These are phyloP conservation scores for Halictus rubicundus DNA, from an alignment of 1,140 invertebrate species.

Conservation along the genomic window DNA sequence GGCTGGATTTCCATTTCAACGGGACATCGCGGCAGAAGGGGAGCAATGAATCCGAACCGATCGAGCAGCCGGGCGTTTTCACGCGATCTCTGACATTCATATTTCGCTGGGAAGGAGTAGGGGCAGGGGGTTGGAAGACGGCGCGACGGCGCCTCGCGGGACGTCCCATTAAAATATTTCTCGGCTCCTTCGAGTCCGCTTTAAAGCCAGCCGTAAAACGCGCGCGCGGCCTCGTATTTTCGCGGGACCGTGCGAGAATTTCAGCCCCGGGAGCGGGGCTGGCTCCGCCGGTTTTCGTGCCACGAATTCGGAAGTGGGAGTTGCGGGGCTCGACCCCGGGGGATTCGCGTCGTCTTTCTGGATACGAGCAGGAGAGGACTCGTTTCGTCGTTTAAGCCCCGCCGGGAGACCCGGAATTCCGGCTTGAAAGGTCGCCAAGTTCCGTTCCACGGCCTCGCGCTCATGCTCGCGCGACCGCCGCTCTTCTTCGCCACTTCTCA, in stretches of 20 bases:
- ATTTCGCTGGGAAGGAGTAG: not conserved
- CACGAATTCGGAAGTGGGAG: slow-evolving; percentile 43
- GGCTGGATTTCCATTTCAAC: too few relatives aligned
- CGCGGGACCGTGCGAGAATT: slow-evolving; percentile 15
- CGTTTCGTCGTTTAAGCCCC: slow-evolving; percentile 40
- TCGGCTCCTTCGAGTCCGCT: not conserved
- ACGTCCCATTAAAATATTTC: slow-evolving; percentile 18
- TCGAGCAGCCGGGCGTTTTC: not conserved
- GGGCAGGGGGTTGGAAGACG: not conserved
- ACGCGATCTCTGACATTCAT: not conserved
- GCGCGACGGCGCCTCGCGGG: not conserved
- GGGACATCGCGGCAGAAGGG: too few relatives aligned
- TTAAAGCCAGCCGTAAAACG: slow-evolving; percentile 27
- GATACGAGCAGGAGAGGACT: slow-evolving; percentile 3
- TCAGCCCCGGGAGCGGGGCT: not conserved
- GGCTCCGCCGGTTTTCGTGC: slow-evolving; percentile 28
- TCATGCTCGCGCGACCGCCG: not conserved
- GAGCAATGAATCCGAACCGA: not conserved
- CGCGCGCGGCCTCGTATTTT: slow-evolving; percentile 12
- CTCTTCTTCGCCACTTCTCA: slow-evolving; percentile 18
- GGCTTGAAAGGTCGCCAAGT: slow-evolving; percentile 53
- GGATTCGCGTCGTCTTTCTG: not conserved
- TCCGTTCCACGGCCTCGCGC: slow-evolving; percentile 13
- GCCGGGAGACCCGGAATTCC: slow-evolving; percentile 38
- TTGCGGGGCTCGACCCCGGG: not conserved